Percentiles rank a stretch among this genome's conserved stretches.
Conservation (phyloP, 2,888 invertebrate species). For the Pollenia labialis region DNA sequence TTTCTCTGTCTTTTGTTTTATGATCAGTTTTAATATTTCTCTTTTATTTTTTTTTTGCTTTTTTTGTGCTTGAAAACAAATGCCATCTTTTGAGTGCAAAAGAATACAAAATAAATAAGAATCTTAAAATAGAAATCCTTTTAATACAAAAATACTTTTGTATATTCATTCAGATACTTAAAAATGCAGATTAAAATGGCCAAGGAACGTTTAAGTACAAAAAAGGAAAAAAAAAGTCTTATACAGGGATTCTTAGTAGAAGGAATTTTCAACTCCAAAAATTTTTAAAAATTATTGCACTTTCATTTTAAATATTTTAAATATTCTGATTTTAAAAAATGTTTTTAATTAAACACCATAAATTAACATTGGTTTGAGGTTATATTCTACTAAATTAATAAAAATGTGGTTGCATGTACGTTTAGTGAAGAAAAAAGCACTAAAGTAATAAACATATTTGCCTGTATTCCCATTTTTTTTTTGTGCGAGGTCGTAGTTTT, state of each 20-base stretch:
- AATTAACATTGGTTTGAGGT: too few relatives aligned
- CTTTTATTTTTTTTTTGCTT: neutral
- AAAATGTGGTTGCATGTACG: too few relatives aligned
- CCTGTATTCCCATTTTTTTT: too few relatives aligned
- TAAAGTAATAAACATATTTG: too few relatives aligned
- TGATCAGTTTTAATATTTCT: slow-evolving; percentile 26
- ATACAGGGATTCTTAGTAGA: neutral
- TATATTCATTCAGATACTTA: slow-evolving; percentile 51
- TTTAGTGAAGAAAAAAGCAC: too few relatives aligned
- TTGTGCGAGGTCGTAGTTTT: too few relatives aligned
- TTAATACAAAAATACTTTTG: slow-evolving; percentile 57
- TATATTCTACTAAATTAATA: too few relatives aligned
- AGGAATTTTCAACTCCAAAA: too few relatives aligned
- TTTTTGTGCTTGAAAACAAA: slow-evolving; percentile 21
- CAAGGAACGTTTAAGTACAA: slow-evolving; percentile 23
- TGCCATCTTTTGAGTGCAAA: slow-evolving; percentile 19
- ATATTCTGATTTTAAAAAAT: too few relatives aligned
- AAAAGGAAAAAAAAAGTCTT: neutral
- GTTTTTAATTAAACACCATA: too few relatives aligned
- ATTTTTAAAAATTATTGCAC: too few relatives aligned
- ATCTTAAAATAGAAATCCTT: slow-evolving; percentile 47
- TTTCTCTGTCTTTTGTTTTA: slow-evolving; percentile 52
- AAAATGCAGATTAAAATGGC: slow-evolving; percentile 43
- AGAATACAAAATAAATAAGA: slow-evolving; percentile 35
- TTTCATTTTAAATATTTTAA: too few relatives aligned